Conservation (phyloP, 2,888 invertebrate genomes). For the Drosophila helvetica region DNA sequence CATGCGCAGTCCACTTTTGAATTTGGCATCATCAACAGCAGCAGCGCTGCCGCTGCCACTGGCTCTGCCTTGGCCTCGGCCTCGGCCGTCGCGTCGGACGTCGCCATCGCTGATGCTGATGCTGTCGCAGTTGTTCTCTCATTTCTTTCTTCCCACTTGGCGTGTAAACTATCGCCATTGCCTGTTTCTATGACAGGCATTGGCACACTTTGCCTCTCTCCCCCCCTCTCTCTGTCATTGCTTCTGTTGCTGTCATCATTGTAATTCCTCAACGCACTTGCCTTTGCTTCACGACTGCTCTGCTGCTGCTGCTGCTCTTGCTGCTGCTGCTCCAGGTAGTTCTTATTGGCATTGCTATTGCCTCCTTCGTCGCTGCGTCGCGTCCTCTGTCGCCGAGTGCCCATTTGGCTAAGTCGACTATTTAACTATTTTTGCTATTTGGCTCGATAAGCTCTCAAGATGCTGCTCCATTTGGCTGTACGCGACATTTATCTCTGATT, state of each 20-base stretch:
- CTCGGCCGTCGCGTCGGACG: background rate
- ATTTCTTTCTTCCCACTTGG: constrained; percentile 63
- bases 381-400: constrained; percentile 50
- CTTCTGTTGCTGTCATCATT: constrained; percentile 56
- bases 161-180: constrained; percentile 79
- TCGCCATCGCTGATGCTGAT: background rate
- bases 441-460: constrained; percentile 35
- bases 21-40: constrained; percentile 75
- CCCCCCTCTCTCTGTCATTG: background rate
- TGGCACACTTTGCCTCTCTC: constrained; percentile 56
- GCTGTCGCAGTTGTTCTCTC: constrained; percentile 28
- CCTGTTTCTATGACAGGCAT: constrained; percentile 75
- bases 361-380: background rate
- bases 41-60: constrained; percentile 35
- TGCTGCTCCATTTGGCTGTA: constrained; percentile 69
- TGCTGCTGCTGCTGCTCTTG: constrained; percentile 16
- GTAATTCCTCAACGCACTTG: constrained; percentile 72
- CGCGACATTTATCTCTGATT: constrained; percentile 54
- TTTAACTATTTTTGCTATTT: constrained; percentile 73
- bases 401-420: constrained; percentile 76
- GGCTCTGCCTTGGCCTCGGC: background rate
- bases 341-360: constrained; percentile 27
- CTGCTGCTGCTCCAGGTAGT: constrained; percentile 5
- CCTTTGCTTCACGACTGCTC: constrained; percentile 22
- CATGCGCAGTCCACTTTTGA: constrained; percentile 75